Base-by-base conservation (phyloP, 2,113 vertebrate genomes). In the Lepisosteus osseus region DNA sequence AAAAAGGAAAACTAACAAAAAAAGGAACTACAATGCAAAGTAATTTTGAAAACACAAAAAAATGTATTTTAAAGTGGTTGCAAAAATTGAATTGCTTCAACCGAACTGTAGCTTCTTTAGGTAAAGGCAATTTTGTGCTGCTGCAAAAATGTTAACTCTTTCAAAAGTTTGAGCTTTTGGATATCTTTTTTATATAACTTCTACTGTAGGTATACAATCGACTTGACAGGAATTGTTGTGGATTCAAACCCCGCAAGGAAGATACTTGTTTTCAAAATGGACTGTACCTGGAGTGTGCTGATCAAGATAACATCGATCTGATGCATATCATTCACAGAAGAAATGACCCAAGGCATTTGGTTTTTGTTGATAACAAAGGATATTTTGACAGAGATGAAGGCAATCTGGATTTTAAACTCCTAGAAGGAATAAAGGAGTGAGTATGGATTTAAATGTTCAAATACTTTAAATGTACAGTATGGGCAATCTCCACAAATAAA, bases 361-460 rank as follows among this genome's bases (percentile, higher is more conserved):
- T 94, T 59, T 97, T 98, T 76, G 83, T 92, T 78, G 80, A 91
- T 87, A 99, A 98, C 80, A 94, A 94, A 62, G 96, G 93, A 4
- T 97, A 93, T 86, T 99, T 98, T 74, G 96, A 98, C 83, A 92
- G 95, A 80, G 95, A 93, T 0, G 95, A 98, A 81, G 96, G 97
- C 83, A 98, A 98, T 84, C 86, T 99, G 75, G 91, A 99, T 85
- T 98, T 97, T 88, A 94, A 91, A 86, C 89, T 99, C 40, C 82
- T 98, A 47, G 88, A 94, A 70, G 97, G 97, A 85, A 98, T 99
- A 76, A 91, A 91, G 78, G 97, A 98, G 97, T 99, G 85, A 94
- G 97, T 94, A 59, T 47, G 17, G 4, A 29, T 12, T 29, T 54
- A 71, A 6, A 62, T 69, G 67, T 17, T 14, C 14, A 43, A 29